These are phyloP conservation scores for Numenius phaeopus DNA, from an alignment of 2,797 vertebrate genomes.

Conservation along the genomic window DNA sequence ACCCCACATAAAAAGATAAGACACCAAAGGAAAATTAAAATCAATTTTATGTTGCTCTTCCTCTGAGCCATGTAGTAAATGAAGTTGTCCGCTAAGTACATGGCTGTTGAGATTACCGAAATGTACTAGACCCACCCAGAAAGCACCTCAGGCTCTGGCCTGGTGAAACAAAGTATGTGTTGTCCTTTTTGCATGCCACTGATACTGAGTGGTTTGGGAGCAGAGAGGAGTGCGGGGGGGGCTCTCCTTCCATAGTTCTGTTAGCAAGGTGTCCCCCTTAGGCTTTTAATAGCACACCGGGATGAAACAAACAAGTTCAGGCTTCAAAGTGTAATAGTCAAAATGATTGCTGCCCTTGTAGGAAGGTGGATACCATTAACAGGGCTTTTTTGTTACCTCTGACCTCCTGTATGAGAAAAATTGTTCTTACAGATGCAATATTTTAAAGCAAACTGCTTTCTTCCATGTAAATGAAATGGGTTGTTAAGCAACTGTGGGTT, in stretches of 20 bases:
- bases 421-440: slow-evolving; percentile 30
- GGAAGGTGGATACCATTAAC: slow-evolving; percentile 1
- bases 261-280: background rate
- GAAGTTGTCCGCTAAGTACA: slow-evolving; percentile 37
- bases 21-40: background rate
- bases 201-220: slow-evolving; percentile 14
- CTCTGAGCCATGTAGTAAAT: background rate
- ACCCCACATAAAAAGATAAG: background rate
- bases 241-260: background rate
- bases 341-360: slow-evolving; percentile 13
- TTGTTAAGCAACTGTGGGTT: slow-evolving; percentile 52
- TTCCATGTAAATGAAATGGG: slow-evolving; percentile 32
- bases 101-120: slow-evolving; percentile 36
- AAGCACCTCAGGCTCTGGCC: background rate
- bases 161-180: background rate
- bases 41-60: background rate
- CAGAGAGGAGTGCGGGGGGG: background rate
- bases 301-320: slow-evolving; percentile 24
- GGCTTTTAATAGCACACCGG: slow-evolving; percentile 30
- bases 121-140: background rate
- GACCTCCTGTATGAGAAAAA: slow-evolving; percentile 28
- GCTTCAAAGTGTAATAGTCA: slow-evolving; percentile 44
- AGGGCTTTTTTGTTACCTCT: slow-evolving; percentile 20
- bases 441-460: slow-evolving; percentile 22
- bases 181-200: background rate